phyloP scores from a whole-genome alignment of 2,888 invertebrate species.

The Caenorhabditis becei region DNA sequence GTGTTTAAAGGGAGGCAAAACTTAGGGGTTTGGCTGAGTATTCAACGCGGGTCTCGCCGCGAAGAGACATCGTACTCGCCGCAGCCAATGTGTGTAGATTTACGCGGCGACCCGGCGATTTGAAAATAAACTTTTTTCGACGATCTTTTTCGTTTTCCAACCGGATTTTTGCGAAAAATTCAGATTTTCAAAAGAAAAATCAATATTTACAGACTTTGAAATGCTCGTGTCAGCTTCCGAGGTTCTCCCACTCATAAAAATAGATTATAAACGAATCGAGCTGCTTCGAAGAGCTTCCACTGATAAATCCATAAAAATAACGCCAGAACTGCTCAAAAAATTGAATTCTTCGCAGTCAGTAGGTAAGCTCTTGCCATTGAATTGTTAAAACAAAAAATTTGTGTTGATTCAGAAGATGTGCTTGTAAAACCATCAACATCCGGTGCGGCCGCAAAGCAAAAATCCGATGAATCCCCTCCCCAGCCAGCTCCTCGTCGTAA shows the following conservation, averaged over 20 bases:
- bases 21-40: constrained; percentile 41
- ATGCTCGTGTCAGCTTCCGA: not conserved
- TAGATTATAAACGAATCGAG: constrained; percentile 29
- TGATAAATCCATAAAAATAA: constrained; percentile 17
- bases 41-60: constrained; percentile 56
- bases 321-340: constrained; percentile 23
- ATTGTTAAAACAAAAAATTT: not conserved
- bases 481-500: not conserved
- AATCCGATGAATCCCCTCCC: no score
- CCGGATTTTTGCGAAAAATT: constrained; percentile 6
- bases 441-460: not conserved
- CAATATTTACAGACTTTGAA: not conserved
- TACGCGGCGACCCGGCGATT: constrained; percentile 34
- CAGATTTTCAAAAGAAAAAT: not conserved
- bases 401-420: not conserved
- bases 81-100: constrained; percentile 56
- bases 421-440: constrained; percentile 8
- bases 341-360: constrained; percentile 27
- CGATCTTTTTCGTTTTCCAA: constrained; percentile 4
- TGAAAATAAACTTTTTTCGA: constrained; percentile 3
- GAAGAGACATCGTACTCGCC: constrained; percentile 8
- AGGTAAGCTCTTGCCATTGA: constrained; percentile 10
- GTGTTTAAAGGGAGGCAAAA: constrained; percentile 49
- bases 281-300: constrained; percentile 10
- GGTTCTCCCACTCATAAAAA: not conserved